These are phyloP conservation scores for Tribolium madens DNA, from an alignment of 1,140 invertebrate genomes.

Conservation along the genomic window DNA sequence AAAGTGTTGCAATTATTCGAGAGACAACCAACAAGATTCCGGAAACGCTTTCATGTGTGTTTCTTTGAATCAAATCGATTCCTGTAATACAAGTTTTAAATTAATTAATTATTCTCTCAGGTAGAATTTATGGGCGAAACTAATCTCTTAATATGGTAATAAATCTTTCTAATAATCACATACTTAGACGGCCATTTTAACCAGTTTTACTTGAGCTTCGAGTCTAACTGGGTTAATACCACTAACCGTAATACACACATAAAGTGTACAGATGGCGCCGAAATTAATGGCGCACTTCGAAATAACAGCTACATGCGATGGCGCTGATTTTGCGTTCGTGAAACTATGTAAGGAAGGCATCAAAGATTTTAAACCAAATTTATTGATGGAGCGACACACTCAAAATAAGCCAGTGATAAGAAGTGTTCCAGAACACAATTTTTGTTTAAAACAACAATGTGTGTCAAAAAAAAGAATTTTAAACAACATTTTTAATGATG, in stretches of 20 bases:
- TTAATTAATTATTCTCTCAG: slow-evolving; percentile 38
- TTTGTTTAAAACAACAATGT: too few species aligned
- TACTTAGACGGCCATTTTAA: slow-evolving; percentile 38
- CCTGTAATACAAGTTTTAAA: neutral
- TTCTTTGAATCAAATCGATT: neutral
- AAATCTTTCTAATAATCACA: slow-evolving; percentile 46
- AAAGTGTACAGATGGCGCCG: slow-evolving; percentile 13
- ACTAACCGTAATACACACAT: slow-evolving; percentile 11
- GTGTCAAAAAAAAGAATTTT: too few species aligned
- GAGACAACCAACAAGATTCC: too few species aligned
- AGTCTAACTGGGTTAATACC: slow-evolving; percentile 32
- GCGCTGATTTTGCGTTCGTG: neutral
- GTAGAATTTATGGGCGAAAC: slow-evolving; percentile 33
- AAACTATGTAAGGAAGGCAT: neutral
- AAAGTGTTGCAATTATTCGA: slow-evolving; percentile 9
- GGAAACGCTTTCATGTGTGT: neutral
- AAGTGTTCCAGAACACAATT: too few species aligned
- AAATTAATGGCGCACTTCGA: slow-evolving; percentile 18
- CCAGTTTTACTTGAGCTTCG: slow-evolving; percentile 20
- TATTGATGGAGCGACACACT: too few species aligned
- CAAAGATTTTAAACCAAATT: too few species aligned
- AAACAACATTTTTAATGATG: too few species aligned
- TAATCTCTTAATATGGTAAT: slow-evolving; percentile 45
- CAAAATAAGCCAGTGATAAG: too few species aligned
- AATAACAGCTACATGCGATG: neutral